Evolutionary conservation across 2,113 vertebrate genomes (phyloP), one percentile per base, ranked within the genome.

Genomic region (Synchiropus splendidus): DNA sequence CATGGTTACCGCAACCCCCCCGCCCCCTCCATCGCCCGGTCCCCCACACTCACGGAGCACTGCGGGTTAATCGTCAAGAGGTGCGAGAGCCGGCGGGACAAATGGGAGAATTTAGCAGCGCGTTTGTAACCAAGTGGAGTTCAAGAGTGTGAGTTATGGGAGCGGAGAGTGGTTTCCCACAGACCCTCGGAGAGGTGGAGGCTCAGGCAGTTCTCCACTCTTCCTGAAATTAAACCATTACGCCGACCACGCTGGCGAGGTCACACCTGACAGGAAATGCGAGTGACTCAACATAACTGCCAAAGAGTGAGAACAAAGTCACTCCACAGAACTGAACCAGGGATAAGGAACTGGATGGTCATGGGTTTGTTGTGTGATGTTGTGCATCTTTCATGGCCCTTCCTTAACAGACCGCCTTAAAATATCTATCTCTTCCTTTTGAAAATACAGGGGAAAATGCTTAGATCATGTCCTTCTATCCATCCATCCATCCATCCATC

Each of bases 221-320:
- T 64, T 78, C 71, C 69, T 70, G 58, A 68, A 62, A 75, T 77
- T 72, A 78, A 56, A 71, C 72, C 46, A 52, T 74, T 75, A 75
- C 57, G 32, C 44, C 44, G 36, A 59, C 33, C 45, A 36, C 54
- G 59, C 31, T 50, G 67, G 59, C 54, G 57, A 58, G 60, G 58
- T 61, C 56, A 67, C 70, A 75, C 59, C 67, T 70, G 62, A 64
- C 67, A 74, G 72, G 66, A 77, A 77, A 60, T 49, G 58, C 64
- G 21, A 47, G 44, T 45, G 40, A 67, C 61, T 55, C 16, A 52
- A n/a, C n/a, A n/a, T n/a, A n/a, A n/a, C n/a, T n/a, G n/a, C n/a
- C n/a, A n/a, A n/a, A n/a, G n/a, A 54, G 39, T 52, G 16, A 18
- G 46, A 34, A 61, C 52, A 58, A 39, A 59, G 21, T 27, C 8